Base-by-base conservation (phyloP, 2,113 vertebrate genomes). In the Psittacus erithacus region DNA sequence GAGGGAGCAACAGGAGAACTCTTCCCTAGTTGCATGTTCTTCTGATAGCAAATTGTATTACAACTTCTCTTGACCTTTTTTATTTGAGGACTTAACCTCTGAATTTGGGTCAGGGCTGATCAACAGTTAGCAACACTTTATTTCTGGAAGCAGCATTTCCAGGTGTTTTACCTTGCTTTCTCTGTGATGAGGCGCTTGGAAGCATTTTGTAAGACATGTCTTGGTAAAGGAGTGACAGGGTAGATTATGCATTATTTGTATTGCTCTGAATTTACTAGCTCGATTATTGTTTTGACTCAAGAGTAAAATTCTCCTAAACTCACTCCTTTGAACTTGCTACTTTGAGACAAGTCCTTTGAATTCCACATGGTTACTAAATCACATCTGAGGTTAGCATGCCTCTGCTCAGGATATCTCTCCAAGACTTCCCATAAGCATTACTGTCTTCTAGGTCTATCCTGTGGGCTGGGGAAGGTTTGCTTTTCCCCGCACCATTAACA, bases 401-500 rank as follows among this genome's bases (percentile, higher is more conserved):
- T 46, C 60, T 1, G 3, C 27, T 63, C 4, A 0, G 43, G 46
- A 41, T 43, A 35, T 28, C 29, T 43, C 67, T 59, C 22, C 12
- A 43, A 68, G 49, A 19, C n/a, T 67, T 88, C n/a, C 49, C 20
- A 13, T 11, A 6, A 24, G 15, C 0, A 0, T 52, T 39, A 47
- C 19, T n/a, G 39, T 4, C 20, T 69, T 53, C 11, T 15, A 82
- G 25, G 31, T 22, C 41, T 2, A 3, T 68, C 53, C 60, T 31
- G 33, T 24, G 38, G 22, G 13, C 31, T 43, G 16, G 12, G 35
- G 14, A 77, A 74, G 13, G 27, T 85, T 75, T 86, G 14, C 23
- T 68, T 16, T 5, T 3, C 7, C 8, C 31, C 6, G 17, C 4
- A 12, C 1, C 1, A 1, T 63, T 13, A 60, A 10, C 0, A 0